These are phyloP conservation scores for Sarcophaga caerulescens DNA, from an alignment of 2,888 invertebrate species.

Conservation along the genomic window DNA sequence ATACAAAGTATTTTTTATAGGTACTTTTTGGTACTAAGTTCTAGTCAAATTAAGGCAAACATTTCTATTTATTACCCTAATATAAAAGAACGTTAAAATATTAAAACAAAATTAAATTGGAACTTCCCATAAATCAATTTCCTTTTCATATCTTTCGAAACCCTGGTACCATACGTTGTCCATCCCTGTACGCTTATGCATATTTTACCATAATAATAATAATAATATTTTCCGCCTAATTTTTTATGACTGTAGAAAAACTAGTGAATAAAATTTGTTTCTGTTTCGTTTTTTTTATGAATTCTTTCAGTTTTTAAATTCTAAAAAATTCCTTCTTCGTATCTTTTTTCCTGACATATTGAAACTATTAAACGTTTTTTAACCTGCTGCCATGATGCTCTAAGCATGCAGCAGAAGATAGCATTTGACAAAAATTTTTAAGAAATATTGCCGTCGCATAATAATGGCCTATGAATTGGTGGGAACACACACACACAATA, in stretches of 20 bases:
- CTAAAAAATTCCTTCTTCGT: not conserved
- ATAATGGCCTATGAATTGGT: not conserved
- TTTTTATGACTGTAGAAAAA: constrained; percentile 52
- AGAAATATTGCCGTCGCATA: not conserved
- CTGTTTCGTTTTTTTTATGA: not conserved
- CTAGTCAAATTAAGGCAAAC: too few species aligned
- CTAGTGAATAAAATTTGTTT: constrained; percentile 4
- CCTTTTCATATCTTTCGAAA: too few species aligned
- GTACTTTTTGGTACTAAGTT: too few species aligned
- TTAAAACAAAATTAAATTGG: too few species aligned
- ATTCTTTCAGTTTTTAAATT: not conserved
- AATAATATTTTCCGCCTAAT: constrained; percentile 62
- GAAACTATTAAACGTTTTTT: constrained; percentile 79
- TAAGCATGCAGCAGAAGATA: too few species aligned
- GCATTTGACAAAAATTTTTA: not conserved
- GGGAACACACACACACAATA: not conserved
- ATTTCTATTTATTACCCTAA: too few species aligned
- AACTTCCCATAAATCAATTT: too few species aligned
- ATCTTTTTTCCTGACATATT: constrained; percentile 74
- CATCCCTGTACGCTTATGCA: constrained; percentile 17
- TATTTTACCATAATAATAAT: constrained; percentile 36
- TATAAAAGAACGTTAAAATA: too few species aligned
- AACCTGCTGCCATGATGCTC: constrained; percentile 67
- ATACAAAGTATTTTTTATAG: too few species aligned
- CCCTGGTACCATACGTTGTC: not conserved